phyloP scores from a whole-genome alignment of 2,113 vertebrate genomes.

The Crotalus viridis region DNA sequence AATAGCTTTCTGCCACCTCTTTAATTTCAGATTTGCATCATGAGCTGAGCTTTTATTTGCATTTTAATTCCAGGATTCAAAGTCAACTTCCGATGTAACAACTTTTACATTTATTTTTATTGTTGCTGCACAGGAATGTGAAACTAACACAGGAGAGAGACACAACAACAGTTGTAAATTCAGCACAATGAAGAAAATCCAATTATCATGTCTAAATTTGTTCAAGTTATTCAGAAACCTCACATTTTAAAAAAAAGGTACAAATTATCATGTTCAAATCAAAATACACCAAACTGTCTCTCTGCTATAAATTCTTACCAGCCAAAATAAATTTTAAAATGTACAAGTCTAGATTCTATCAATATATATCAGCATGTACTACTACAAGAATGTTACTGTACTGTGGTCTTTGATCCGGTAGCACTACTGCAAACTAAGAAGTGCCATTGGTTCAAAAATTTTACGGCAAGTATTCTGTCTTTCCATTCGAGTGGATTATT shows the following conservation, averaged over 20 bases:
- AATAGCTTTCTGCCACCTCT: background rate
- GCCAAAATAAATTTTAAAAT: background rate
- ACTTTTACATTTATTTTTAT: background rate
- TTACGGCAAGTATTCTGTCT: background rate
- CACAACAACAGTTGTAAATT: background rate
- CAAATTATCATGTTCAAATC: background rate
- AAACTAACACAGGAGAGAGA: background rate
- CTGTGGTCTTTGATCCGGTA: background rate
- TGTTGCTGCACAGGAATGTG: background rate
- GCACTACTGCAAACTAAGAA: background rate
- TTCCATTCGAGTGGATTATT: background rate
- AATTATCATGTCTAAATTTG: background rate
- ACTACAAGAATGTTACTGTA: background rate
- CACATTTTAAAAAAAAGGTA: background rate
- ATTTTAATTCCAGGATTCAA: background rate
- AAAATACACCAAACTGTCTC: background rate
- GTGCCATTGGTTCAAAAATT: background rate
- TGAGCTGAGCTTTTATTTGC: background rate
- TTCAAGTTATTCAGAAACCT: background rate
- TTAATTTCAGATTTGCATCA: background rate
- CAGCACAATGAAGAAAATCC: background rate
- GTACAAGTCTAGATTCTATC: background rate
- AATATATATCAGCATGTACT: background rate
- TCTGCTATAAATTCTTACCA: background rate
- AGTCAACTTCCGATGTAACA: background rate